phyloP scores from a whole-genome alignment of 2,888 invertebrate genomes.

The Lycia hirtaria region DNA sequence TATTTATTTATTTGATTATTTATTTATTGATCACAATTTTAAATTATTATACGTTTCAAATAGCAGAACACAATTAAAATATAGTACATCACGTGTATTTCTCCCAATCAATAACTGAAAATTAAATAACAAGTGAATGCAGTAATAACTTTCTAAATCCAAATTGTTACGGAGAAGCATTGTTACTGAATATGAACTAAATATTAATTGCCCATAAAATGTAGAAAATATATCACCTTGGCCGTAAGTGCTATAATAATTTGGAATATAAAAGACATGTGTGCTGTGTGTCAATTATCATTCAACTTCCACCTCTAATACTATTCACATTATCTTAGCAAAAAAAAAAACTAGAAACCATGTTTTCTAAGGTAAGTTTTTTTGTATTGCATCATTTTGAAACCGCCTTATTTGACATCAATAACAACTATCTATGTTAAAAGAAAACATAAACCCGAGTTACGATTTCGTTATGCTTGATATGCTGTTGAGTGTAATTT shows the following conservation, averaged over 20 bases:
- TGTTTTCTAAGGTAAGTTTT: slow-evolving; percentile 18
- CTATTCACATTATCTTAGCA: background rate
- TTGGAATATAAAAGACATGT: slow-evolving; percentile 14
- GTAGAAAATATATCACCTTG: slow-evolving; percentile 13
- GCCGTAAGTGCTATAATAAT: background rate
- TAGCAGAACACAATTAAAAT: too few species aligned
- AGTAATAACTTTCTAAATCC: background rate
- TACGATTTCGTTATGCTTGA: too few species aligned
- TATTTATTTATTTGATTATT: too few species aligned
- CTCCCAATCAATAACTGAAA: too few species aligned
- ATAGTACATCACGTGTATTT: too few species aligned
- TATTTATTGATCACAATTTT: too few species aligned
- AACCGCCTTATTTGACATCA: too few species aligned
- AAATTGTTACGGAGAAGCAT: background rate
- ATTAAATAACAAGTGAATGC: too few species aligned
- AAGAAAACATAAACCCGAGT: too few species aligned
- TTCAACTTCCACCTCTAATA: slow-evolving; percentile 5
- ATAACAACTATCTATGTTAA: too few species aligned
- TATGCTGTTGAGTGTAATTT: background rate
- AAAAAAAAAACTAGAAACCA: background rate
- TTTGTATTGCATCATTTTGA: too few species aligned
- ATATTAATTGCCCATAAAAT: slow-evolving; percentile 16
- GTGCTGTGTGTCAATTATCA: slow-evolving; percentile 9
- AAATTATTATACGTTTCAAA: too few species aligned
- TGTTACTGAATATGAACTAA: background rate